Evolutionary conservation across 2,888 invertebrate species (phyloP).

Genomic region (Copidosoma aretas): DNA sequence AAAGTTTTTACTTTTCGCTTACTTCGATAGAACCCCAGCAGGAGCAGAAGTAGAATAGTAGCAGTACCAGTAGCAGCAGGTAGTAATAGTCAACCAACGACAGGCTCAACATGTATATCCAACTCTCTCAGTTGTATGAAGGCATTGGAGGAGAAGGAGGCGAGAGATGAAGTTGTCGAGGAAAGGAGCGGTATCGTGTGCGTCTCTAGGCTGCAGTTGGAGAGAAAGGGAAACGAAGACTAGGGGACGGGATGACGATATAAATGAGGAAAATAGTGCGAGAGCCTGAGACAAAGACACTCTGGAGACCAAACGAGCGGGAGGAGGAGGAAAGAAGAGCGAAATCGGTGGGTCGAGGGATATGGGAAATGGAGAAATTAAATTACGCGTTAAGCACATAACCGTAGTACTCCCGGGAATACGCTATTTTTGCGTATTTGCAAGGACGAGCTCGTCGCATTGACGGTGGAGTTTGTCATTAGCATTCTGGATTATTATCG

Average conservation of each 20-base stretch:
- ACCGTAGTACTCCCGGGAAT: background rate
- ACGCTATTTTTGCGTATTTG: background rate
- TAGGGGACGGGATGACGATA: background rate
- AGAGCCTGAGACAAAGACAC: slow-evolving; percentile 26
- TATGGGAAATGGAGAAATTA: slow-evolving; percentile 33
- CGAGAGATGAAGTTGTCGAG: slow-evolving; percentile 5
- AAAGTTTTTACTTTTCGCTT: no score
- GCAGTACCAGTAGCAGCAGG: background rate
- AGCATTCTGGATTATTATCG: background rate
- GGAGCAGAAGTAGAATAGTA: background rate
- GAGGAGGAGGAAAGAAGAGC: slow-evolving; percentile 13
- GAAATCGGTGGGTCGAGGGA: background rate
- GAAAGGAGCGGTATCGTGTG: background rate
- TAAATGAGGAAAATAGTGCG: slow-evolving; percentile 36
- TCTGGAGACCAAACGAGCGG: slow-evolving; percentile 24
- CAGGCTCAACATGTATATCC: background rate
- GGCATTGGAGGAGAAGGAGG: background rate
- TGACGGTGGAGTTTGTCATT: background rate
- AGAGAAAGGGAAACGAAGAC: background rate
- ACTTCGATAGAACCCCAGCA: no score
- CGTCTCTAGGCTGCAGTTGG: slow-evolving; percentile 7
- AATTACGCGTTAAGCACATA: slow-evolving; percentile 34
- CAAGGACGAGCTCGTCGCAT: background rate
- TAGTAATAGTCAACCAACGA: background rate
- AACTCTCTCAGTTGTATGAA: background rate